phyloP scores from a whole-genome alignment of 2,797 vertebrate genomes.

The Notoglanidium macrostoma region DNA sequence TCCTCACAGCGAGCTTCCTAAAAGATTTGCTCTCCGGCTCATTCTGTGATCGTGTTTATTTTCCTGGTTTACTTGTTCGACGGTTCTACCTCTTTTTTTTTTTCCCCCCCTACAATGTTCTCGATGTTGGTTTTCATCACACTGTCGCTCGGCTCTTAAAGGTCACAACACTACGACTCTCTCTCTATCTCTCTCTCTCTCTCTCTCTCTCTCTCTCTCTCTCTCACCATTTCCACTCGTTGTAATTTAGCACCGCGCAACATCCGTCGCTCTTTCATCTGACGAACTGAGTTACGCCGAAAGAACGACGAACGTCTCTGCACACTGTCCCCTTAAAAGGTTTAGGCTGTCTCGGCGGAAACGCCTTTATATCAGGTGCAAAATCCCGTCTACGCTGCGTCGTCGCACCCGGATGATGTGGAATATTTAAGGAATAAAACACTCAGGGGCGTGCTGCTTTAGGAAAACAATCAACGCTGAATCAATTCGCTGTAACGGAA shows the following conservation, averaged over 20 bases:
- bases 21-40: background rate
- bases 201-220: too few relatives aligned
- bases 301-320: too few relatives aligned
- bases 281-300: background rate
- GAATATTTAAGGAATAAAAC: background rate
- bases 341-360: background rate
- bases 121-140: background rate
- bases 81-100: slow-evolving; percentile 49
- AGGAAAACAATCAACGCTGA: background rate
- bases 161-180: background rate
- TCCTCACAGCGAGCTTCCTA: background rate
- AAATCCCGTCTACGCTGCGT: background rate
- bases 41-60: background rate
- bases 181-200: too few relatives aligned
- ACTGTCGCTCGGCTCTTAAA: background rate
- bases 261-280: background rate
- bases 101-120: background rate
- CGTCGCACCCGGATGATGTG: background rate
- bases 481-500: background rate
- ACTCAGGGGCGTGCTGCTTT: background rate
- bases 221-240: background rate
- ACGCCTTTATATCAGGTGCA: background rate
- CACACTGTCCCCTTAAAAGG: background rate
- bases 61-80: slow-evolving; percentile 28
- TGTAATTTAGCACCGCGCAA: background rate